These are phyloP conservation scores for Agrochola lychnidis DNA, from an alignment of 2,888 invertebrate species.

Conservation along the genomic window DNA sequence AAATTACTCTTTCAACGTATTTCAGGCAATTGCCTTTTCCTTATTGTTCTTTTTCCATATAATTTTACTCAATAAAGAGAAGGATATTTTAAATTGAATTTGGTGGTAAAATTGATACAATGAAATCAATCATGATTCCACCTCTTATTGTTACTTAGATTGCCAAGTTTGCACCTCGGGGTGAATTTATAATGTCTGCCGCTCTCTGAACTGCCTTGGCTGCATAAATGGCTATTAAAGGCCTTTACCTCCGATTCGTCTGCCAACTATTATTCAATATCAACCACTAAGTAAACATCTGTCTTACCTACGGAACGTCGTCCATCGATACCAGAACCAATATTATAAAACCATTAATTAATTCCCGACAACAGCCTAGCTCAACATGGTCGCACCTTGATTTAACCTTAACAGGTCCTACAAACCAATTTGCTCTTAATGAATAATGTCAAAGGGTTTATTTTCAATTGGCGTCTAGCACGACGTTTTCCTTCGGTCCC, in stretches of 20 bases:
- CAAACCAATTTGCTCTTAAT: constrained; percentile 74
- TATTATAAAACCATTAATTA: constrained; percentile 53
- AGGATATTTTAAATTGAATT: constrained; percentile 10
- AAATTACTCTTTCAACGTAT: constrained; percentile 27
- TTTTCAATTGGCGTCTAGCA: constrained; percentile 70
- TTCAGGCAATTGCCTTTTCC: constrained; percentile 7
- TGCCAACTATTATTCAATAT: constrained; percentile 48
- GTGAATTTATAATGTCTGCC: constrained; percentile 41
- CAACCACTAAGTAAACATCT: constrained; percentile 11
- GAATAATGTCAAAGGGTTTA: constrained; percentile 73
- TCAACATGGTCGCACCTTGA: constrained; percentile 41
- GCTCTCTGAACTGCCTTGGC: constrained; percentile 26
- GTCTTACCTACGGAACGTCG: constrained; percentile 5
- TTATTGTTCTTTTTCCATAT: constrained; percentile 19
- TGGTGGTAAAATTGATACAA: constrained; percentile 3
- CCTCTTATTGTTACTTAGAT: constrained; percentile 16
- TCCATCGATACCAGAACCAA: constrained; percentile 16
- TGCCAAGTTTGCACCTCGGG: constrained; percentile 44
- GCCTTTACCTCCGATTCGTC: constrained; percentile 27
- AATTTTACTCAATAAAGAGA: constrained; percentile 2
- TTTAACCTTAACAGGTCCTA: constrained; percentile 54
- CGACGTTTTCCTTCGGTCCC: constrained; percentile 60
- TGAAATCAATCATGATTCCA: constrained; percentile 2
- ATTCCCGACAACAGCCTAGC: constrained; percentile 41
- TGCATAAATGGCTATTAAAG: constrained; percentile 45